Conservation (phyloP, 2,888 invertebrate genomes). For the Drosophila subquinaria region DNA sequence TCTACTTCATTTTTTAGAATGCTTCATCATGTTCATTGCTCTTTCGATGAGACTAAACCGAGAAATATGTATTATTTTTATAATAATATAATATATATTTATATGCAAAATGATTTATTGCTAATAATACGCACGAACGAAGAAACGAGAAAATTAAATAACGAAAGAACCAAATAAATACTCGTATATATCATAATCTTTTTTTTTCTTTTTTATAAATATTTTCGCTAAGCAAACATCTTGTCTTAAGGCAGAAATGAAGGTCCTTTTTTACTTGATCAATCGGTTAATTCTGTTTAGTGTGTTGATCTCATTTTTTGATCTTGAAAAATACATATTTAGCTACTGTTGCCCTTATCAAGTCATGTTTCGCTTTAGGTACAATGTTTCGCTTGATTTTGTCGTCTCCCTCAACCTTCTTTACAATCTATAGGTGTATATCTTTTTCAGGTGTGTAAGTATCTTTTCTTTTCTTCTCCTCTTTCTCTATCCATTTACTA, state of each 20-base stretch:
- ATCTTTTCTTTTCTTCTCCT: constrained; percentile 22
- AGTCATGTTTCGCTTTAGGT: constrained; percentile 67
- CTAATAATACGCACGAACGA: constrained; percentile 71
- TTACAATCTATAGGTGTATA: constrained; percentile 12
- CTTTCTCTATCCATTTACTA: constrained; percentile 43
- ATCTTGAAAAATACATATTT: constrained; percentile 15
- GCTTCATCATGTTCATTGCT: constrained; percentile 54
- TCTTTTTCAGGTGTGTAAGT: constrained; percentile 53
- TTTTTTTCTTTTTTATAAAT: constrained; percentile 26
- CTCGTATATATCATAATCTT: constrained; percentile 24
- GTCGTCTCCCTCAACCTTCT: constrained; percentile 10
- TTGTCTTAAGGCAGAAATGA: constrained; percentile 51
- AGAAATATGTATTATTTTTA: constrained; percentile 37
- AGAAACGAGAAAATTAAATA: constrained; percentile 44
- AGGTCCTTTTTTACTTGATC: constrained; percentile 47
- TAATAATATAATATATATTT: constrained; percentile 37
- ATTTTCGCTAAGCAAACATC: constrained; percentile 53
- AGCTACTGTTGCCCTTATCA: constrained; percentile 38
- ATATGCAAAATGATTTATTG: constrained; percentile 64
- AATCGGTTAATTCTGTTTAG: constrained; percentile 8
- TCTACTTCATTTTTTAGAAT: constrained; percentile 28
- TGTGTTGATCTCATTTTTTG: constrained; percentile 7
- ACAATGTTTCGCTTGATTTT: constrained; percentile 56
- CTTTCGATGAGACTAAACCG: constrained; percentile 59
- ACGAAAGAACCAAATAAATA: constrained; percentile 56